Evolutionary conservation across 2,113 vertebrate species (phyloP), one percentile per base, ranked within the genome.

Genomic region (Dendropsophus ebraccatus): DNA sequence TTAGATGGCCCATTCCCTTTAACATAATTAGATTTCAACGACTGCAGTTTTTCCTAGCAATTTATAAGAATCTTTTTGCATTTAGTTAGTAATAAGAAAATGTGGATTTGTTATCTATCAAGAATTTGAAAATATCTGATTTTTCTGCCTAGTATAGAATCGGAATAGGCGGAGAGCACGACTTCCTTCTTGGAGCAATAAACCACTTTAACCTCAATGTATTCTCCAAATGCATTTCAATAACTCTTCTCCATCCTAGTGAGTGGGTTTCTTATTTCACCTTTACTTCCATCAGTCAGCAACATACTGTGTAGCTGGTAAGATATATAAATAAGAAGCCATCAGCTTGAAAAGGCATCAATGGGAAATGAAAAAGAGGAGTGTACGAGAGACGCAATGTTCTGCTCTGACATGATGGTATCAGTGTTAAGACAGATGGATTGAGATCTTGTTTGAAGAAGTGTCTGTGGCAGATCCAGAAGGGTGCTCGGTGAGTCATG

Each of bases 311-410:
- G 1, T n/a, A 58, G 17, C 25, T 47, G 28, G 83, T 50, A 30
- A 65, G 41, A 85, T 41, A 28, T 74, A 75, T 28, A 67, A 17
- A 79, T 4, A 13, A 1, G 21, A 32, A n/a, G 23, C 35, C 73
- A 0, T 0, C 0, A 80, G 30, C 81, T 30, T 35, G 88, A 87
- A 87, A 50, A 0, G 0, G n/a, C 0, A 0, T 50, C 0, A 0
- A 16, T 1, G 6, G 11, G 41, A 56, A 88, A 87, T 32, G 62
- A 9, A 77, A 45, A 0, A 0, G 45, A 73, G 56, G 2, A 70
- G 77, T 16, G 28, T 62, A 52, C 49, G 6, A 35, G 62, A 85
- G 19, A 13, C 82, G 47, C 32, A 0, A 0, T 28, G 0, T 7
- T 0, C 0, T 74, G 90, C 84, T 84, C 87, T 11, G 0, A 77